These are phyloP conservation scores for Bombus haemorrhoidalis DNA, from an alignment of 1,140 invertebrate species.

Conservation along the genomic window DNA sequence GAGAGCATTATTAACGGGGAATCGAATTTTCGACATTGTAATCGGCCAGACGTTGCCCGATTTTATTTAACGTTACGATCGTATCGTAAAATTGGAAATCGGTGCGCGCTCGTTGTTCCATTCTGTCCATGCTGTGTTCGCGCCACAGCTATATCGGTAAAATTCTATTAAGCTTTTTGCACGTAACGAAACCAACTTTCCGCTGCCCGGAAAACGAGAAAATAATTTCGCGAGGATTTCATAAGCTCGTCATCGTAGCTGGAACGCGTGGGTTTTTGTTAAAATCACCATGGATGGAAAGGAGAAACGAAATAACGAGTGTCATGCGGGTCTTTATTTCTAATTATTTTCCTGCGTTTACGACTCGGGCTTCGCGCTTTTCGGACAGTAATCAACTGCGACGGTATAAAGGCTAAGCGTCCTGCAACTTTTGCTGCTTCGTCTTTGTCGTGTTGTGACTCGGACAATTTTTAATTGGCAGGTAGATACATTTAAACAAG, in stretches of 20 bases:
- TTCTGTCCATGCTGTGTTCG: not conserved
- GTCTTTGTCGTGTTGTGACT: not conserved
- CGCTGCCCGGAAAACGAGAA: not conserved
- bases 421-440: not conserved
- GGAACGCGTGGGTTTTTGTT: not conserved
- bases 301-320: constrained; percentile 10
- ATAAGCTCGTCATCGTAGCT: not conserved
- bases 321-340: constrained; percentile 51
- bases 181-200: not conserved
- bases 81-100: constrained; percentile 57
- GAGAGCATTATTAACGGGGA: constrained; percentile 39
- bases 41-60: not conserved
- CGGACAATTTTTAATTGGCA: not conserved
- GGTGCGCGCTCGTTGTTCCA: not conserved
- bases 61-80: constrained; percentile 51
- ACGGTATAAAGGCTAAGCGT: constrained; percentile 20
- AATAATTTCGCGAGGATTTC: constrained; percentile 12
- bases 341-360: constrained; percentile 62
- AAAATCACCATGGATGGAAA: not conserved
- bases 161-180: constrained; percentile 9
- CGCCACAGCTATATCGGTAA: not conserved
- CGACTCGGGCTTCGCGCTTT: constrained; percentile 21
- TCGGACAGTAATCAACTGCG: constrained; percentile 44
- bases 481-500: not conserved
- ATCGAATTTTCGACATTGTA: constrained; percentile 45